Percentiles rank a stretch among this genome's conserved stretches.
Evolutionary conservation across 2,113 vertebrate species (phyloP).

Genomic region (Apistogramma diplotaenia): DNA sequence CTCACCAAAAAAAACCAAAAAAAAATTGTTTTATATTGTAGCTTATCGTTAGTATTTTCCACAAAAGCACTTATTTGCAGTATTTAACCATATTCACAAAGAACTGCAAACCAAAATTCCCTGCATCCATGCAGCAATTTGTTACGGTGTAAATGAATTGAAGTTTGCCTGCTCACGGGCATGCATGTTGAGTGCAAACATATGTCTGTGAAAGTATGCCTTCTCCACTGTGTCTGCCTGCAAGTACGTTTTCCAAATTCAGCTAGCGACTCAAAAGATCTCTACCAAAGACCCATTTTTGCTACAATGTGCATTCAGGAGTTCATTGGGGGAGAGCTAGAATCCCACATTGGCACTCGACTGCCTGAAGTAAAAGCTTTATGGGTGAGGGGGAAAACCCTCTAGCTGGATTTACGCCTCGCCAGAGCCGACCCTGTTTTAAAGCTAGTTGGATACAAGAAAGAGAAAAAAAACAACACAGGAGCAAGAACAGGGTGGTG

Average conservation of each 20-base stretch:
- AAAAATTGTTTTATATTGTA: background rate
- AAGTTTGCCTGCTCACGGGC: background rate
- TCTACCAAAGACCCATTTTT: slow-evolving; percentile 11
- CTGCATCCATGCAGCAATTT: background rate
- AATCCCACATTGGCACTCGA: slow-evolving; percentile 20
- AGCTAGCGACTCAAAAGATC: slow-evolving; percentile 26
- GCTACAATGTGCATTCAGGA: slow-evolving; percentile 38
- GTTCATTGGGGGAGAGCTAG: slow-evolving; percentile 42
- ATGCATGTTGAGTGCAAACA: background rate
- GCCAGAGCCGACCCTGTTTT: slow-evolving; percentile 46
- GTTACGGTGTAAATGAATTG: background rate
- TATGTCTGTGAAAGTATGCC: background rate
- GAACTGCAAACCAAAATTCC: background rate
- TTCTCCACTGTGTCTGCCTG: background rate
- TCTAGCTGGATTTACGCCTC: slow-evolving; percentile 57
- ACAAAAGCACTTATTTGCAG: background rate
- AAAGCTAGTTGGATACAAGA: slow-evolving; percentile 42
- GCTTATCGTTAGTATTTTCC: background rate
- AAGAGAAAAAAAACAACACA: slow-evolving; percentile 5
- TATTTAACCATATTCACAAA: background rate
- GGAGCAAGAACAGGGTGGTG: slow-evolving; percentile 32
- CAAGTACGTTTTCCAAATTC: slow-evolving; percentile 6
- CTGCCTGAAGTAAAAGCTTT: slow-evolving; percentile 50
- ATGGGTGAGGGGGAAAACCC: slow-evolving; percentile 49
- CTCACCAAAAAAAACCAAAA: too few species aligned